A percentile compares a stretch with the other conserved stretches of the same genome.
Evolutionary conservation across 2,888 invertebrate species (phyloP).

Genomic region (Orthosia cruda): DNA sequence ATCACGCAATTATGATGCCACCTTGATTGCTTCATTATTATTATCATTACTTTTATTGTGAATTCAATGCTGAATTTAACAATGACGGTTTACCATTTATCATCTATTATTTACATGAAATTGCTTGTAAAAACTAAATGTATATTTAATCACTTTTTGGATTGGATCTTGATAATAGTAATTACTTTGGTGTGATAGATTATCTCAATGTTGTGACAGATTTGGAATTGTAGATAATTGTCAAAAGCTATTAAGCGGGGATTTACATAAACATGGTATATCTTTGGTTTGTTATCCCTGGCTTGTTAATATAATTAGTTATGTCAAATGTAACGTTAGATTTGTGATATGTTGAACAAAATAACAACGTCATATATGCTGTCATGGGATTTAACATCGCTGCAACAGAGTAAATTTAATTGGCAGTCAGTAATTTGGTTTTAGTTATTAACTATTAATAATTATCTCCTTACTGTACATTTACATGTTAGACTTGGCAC

Average conservation of each 20-base stretch:
- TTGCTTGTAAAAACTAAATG: conserved; percentile 33
- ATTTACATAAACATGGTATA: conserved; percentile 15
- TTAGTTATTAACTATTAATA: not conserved
- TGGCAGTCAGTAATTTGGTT: not conserved
- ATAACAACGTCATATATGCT: conserved; percentile 1
- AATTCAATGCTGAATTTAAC: conserved; percentile 28
- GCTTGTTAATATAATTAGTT: conserved; percentile 1
- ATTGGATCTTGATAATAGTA: conserved; percentile 22
- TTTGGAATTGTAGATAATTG: conserved; percentile 38
- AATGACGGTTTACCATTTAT: conserved; percentile 46
- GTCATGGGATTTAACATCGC: conserved; percentile 9
- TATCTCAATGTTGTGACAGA: conserved; percentile 11
- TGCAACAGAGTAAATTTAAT: not conserved
- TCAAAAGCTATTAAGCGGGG: conserved; percentile 2
- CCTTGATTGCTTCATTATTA: conserved; percentile 49
- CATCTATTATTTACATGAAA: conserved; percentile 32
- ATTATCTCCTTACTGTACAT: not conserved
- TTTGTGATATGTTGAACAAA: conserved; percentile 11
- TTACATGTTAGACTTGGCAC: no score
- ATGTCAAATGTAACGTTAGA: conserved; percentile 20
- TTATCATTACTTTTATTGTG: conserved; percentile 41
- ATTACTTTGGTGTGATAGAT: conserved; percentile 25
- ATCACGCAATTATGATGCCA: conserved; percentile 39
- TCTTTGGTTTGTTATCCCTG: not conserved
- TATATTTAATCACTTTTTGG: conserved; percentile 40